Conservation (phyloP, 2,888 invertebrate genomes). For the Pardosa pseudoannulata region DNA sequence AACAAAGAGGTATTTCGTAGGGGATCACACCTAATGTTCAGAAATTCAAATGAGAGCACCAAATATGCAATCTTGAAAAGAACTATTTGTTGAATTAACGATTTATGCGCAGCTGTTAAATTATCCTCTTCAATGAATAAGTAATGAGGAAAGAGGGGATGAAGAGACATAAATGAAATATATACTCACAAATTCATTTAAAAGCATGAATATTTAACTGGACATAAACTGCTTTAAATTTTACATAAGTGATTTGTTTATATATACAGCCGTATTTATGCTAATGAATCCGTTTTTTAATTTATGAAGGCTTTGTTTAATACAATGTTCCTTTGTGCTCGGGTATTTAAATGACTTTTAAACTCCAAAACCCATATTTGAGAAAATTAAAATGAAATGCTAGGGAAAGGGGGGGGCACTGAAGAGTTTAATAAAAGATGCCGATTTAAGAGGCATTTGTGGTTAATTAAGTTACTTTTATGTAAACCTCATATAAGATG, state of each 20-base stretch:
- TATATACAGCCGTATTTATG: neutral
- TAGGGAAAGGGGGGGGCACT: neutral
- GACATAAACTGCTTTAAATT: neutral
- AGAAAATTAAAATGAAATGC: neutral
- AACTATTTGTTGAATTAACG: neutral
- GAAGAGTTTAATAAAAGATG: neutral
- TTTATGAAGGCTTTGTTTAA: neutral
- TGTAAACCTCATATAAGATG: neutral
- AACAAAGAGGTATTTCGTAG: too few relatives aligned
- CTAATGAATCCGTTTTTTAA: neutral
- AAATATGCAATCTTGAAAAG: neutral
- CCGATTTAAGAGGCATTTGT: neutral
- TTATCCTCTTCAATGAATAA: neutral
- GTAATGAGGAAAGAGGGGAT: neutral
- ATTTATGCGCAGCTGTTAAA: neutral
- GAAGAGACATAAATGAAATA: neutral
- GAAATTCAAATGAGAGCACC: neutral
- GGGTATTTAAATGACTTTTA: neutral
- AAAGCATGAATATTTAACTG: neutral
- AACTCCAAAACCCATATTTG: neutral
- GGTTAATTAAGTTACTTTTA: neutral
- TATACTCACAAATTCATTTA: neutral
- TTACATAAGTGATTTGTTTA: neutral
- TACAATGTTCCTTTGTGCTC: too few relatives aligned
- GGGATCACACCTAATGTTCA: too few relatives aligned